A percentile compares a stretch with the other conserved stretches of the same genome.
These are phyloP conservation scores for Meghimatium bilineatum DNA, from an alignment of 2,888 invertebrate species.

Conservation along the genomic window DNA sequence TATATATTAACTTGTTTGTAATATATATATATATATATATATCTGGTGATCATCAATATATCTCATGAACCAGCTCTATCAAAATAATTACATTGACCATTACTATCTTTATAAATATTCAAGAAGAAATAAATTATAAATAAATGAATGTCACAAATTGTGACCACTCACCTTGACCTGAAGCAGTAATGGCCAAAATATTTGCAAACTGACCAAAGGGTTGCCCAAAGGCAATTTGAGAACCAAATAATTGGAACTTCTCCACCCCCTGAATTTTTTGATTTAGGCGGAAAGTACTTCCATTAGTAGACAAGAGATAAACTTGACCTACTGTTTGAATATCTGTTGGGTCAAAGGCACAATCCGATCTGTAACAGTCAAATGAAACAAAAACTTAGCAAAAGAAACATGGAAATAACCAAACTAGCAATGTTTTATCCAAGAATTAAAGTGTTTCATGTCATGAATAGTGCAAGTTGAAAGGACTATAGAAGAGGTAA, in stretches of 20 bases:
- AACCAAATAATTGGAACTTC: constrained; percentile 57
- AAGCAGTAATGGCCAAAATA: constrained; percentile 59
- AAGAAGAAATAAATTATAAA: not conserved
- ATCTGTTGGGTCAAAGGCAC: constrained; percentile 56
- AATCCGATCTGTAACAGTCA: constrained; percentile 54
- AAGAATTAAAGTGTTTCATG: too few relatives aligned
- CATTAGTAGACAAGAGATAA: constrained; percentile 18
- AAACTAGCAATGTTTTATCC: too few relatives aligned
- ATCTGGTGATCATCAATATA: too few relatives aligned
- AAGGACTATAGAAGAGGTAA: too few relatives aligned
- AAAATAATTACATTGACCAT: too few relatives aligned
- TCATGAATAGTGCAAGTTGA: too few relatives aligned
- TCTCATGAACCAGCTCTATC: too few relatives aligned
- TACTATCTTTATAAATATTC: too few relatives aligned
- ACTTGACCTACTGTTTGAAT: constrained; percentile 60
- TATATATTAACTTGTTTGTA: too few relatives aligned
- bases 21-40: too few relatives aligned
- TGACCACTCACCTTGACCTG: constrained; percentile 51
- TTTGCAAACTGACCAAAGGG: constrained; percentile 55
- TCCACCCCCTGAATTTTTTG: constrained; percentile 50
- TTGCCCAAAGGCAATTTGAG: constrained; percentile 59
- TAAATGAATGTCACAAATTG: not conserved
- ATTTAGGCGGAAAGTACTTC: not conserved
- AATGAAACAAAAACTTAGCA: not conserved
- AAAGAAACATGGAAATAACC: too few relatives aligned